A percentile compares a stretch with the other conserved stretches of the same genome.
Conservation (phyloP, 2,797 vertebrate genomes). For the Anguilla pacifica region DNA sequence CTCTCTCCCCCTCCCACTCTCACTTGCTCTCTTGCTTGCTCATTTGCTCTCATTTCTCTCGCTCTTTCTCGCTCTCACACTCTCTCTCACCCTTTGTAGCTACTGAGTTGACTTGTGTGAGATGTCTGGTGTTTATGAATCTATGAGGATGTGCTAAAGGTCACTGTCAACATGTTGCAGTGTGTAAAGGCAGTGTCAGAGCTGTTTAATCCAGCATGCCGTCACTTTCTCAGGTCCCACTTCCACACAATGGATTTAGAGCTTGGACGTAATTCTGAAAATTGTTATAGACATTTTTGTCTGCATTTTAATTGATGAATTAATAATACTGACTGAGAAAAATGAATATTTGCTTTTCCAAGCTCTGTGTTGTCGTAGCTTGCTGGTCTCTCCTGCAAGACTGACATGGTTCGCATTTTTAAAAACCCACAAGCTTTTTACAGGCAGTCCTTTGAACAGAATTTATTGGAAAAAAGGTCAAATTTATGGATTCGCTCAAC, state of each 20-base stretch:
- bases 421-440: constrained; percentile 15
- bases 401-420: background rate
- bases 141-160: background rate
- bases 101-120: background rate
- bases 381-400: background rate
- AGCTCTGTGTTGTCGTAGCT: constrained; percentile 2
- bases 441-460: background rate
- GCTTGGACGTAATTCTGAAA: background rate
- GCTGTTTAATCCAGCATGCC: background rate
- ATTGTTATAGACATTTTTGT: constrained; percentile 8
- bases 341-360: background rate
- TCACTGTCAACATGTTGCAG: background rate
- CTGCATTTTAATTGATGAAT: background rate
- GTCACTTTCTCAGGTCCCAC: background rate
- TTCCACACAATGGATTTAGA: background rate
- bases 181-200: background rate
- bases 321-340: constrained; percentile 9
- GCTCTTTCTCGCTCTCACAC: too few species aligned
- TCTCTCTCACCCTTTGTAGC: background rate
- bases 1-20: background rate
- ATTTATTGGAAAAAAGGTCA: constrained; percentile 8
- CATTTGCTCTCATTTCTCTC: too few species aligned
- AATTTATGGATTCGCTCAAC: constrained; percentile 5
- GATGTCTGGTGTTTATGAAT: background rate
- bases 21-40: too few species aligned